phyloP scores from a whole-genome alignment of 1,140 invertebrate genomes.

The Panulirus ornatus region DNA sequence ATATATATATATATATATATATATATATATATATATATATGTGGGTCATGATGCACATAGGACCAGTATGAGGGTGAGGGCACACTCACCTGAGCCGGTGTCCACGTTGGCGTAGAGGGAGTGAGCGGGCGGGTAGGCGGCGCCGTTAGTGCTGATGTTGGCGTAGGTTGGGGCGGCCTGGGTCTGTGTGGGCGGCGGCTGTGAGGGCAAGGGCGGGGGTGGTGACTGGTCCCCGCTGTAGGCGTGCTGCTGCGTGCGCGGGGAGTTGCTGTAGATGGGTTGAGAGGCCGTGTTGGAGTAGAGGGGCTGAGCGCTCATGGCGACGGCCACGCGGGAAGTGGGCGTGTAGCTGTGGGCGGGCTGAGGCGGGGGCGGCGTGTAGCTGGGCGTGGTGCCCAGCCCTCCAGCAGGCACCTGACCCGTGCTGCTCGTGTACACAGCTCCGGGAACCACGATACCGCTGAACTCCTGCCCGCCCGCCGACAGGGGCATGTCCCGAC shows the following conservation, averaged over 20 bases:
- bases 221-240: conserved; percentile 31
- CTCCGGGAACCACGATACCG: conserved; percentile 44
- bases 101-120: conserved; percentile 61
- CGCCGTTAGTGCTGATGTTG: conserved; percentile 61
- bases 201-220: conserved; percentile 53
- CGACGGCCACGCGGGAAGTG: conserved; percentile 46
- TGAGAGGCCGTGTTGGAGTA: conserved; percentile 67
- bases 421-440: conserved; percentile 58
- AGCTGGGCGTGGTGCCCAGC: conserved; percentile 10
- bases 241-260: conserved; percentile 31
- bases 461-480: conserved; percentile 46
- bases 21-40: too few species aligned
- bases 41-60: too few species aligned
- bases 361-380: conserved; percentile 54
- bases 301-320: conserved; percentile 63
- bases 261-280: conserved; percentile 60
- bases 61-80: too few species aligned
- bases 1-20: too few species aligned
- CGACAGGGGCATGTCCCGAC: not conserved
- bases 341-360: conserved; percentile 68
- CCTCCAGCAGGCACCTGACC: conserved; percentile 49
- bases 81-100: conserved; percentile 14
- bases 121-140: conserved; percentile 50
- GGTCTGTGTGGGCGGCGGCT: conserved; percentile 46
- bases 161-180: conserved; percentile 43